Evolutionary conservation across 2,113 vertebrate species (phyloP).

Genomic region (Balaeniceps rex): DNA sequence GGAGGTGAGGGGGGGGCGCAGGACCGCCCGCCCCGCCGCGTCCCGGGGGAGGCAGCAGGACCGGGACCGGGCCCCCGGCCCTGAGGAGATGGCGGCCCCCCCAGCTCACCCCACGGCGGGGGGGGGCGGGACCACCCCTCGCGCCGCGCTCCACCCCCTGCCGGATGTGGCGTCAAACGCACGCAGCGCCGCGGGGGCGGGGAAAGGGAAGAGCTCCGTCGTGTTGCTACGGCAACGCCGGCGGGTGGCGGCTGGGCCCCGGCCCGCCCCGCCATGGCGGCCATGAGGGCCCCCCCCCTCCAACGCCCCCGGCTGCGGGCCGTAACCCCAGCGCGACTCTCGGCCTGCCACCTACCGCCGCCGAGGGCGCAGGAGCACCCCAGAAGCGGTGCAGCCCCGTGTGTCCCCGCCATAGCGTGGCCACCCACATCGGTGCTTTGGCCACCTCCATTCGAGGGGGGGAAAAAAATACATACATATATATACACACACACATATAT

Average conservation of each 20-base stretch:
- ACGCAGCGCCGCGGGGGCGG: accelerated
- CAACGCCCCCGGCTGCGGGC: background rate
- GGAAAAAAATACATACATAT: background rate
- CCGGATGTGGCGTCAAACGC: background rate
- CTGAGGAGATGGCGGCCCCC: background rate
- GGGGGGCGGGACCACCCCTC: accelerated
- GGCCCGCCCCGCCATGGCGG: accelerated
- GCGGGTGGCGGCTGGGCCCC: accelerated
- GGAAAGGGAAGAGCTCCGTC: accelerated
- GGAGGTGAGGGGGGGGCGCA: background rate
- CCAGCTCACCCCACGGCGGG: background rate
- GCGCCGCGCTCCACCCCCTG: background rate
- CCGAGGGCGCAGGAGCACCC: background rate
- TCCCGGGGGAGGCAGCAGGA: background rate
- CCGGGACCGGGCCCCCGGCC: no score
- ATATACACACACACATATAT: no score
- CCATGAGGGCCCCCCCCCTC: background rate
- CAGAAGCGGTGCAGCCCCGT: no score
- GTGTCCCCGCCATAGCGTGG: accelerated
- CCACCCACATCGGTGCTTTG: accelerated
- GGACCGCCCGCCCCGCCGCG: background rate
- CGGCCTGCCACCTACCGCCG: background rate
- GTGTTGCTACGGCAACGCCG: background rate
- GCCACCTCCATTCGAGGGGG: no score
- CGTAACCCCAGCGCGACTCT: background rate